phyloP scores from a whole-genome alignment of 37 sponge, comb jelly and placozoan species.

The Ianthella basta region DNA sequence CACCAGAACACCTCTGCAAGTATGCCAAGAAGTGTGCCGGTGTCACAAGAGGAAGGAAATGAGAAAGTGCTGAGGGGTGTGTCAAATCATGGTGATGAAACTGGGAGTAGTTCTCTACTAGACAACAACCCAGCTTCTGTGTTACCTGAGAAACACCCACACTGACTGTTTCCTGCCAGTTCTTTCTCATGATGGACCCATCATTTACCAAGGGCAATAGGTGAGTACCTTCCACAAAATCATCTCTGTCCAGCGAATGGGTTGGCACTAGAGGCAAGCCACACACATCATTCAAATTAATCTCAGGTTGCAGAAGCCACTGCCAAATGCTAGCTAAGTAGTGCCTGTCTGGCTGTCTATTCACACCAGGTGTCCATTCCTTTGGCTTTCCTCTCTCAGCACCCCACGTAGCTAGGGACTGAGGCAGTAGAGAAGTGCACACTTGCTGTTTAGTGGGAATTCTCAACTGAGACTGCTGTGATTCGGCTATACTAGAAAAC shows the following conservation, averaged over 20 bases:
- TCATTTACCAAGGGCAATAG: neutral
- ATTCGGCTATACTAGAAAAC: neutral
- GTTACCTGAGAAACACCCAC: neutral
- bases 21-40: neutral
- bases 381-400: neutral
- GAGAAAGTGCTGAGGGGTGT: neutral
- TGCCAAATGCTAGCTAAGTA: conserved; percentile 52
- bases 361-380: conserved; percentile 40
- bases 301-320: conserved; percentile 22
- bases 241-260: neutral
- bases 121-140: neutral
- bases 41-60: neutral
- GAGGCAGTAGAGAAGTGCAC: conserved; percentile 18
- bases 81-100: neutral
- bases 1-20: neutral
- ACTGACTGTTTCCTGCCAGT: neutral
- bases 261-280: conserved; percentile 33
- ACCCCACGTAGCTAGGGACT: conserved; percentile 29
- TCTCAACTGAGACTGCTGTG: neutral
- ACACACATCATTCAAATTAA: neutral
- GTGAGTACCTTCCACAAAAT: neutral
- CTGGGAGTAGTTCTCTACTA: neutral
- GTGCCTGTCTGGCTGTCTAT: conserved; percentile 27
- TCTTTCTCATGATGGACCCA: neutral
- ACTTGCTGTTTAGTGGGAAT: conserved; percentile 9